Conservation (phyloP, 2,888 invertebrate species). For the Psylliodes chrysocephalus region DNA sequence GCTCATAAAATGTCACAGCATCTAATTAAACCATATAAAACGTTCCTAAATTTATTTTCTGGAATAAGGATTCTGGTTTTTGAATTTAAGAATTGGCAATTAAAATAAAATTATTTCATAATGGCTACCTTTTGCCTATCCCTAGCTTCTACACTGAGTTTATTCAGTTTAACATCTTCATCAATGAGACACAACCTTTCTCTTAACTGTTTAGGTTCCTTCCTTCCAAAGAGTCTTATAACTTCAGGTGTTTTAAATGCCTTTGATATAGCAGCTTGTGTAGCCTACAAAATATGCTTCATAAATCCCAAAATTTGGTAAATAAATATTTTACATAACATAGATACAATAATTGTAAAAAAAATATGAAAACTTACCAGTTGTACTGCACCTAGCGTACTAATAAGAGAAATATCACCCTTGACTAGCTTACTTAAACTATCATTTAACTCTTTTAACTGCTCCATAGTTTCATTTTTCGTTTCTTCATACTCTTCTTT, state of each 20-base stretch:
- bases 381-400: constrained; percentile 73
- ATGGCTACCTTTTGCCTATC: constrained; percentile 68
- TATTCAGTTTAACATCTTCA: constrained; percentile 71
- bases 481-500: constrained; percentile 74
- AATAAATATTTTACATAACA: no score
- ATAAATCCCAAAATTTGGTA: no score
- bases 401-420: constrained; percentile 76
- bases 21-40: no score
- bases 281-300: constrained; percentile 69
- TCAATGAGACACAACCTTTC: constrained; percentile 70
- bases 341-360: no score
- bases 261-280: constrained; percentile 77
- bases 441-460: constrained; percentile 74
- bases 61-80: no score
- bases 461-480: constrained; percentile 76
- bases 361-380: constrained; percentile 67
- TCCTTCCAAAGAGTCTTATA: constrained; percentile 76
- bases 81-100: no score
- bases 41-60: no score
- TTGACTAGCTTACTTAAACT: constrained; percentile 72
- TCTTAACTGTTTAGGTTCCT: constrained; percentile 73
- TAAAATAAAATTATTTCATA: no score
- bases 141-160: constrained; percentile 65
- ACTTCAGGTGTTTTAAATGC: constrained; percentile 82
- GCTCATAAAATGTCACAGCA: no score